phyloP scores from a whole-genome alignment of 2,797 vertebrate genomes.

The Sylvilagus floridanus region DNA sequence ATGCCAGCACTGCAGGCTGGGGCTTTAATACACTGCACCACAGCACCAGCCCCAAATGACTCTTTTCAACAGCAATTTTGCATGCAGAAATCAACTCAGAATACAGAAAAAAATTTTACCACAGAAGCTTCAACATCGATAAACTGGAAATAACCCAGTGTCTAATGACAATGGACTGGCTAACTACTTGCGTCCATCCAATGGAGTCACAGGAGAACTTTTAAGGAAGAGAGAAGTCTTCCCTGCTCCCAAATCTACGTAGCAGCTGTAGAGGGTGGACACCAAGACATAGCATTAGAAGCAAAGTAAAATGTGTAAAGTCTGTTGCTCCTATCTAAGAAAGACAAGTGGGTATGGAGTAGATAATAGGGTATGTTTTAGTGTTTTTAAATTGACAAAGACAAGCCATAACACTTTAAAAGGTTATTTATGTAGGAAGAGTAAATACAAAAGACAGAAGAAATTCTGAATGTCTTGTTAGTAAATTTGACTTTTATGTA shows the following conservation, averaged over 20 bases:
- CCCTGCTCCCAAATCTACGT: not conserved
- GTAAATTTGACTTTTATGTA: not conserved
- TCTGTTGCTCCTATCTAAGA: not conserved
- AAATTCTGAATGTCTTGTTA: not conserved
- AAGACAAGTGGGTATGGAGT: not conserved
- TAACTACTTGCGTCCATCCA: not conserved
- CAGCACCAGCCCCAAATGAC: too few relatives aligned
- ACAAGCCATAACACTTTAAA: slow-evolving; percentile 25
- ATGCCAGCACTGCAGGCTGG: too few relatives aligned
- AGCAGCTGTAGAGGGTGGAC: not conserved
- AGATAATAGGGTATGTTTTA: not conserved
- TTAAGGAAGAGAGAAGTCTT: not conserved
- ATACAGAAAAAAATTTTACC: slow-evolving; percentile 17
- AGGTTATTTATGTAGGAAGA: not conserved
- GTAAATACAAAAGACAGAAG: slow-evolving; percentile 20
- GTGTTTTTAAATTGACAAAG: not conserved
- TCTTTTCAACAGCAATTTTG: not conserved
- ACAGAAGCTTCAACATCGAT: not conserved
- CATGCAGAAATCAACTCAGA: not conserved
- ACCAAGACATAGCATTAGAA: not conserved
- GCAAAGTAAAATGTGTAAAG: not conserved
- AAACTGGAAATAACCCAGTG: not conserved
- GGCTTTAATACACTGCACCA: too few relatives aligned
- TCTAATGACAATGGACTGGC: not conserved
- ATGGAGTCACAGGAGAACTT: not conserved